Evolutionary conservation across 1,140 invertebrate genomes (phyloP).

Genomic region (Drosophila ogumai): DNA sequence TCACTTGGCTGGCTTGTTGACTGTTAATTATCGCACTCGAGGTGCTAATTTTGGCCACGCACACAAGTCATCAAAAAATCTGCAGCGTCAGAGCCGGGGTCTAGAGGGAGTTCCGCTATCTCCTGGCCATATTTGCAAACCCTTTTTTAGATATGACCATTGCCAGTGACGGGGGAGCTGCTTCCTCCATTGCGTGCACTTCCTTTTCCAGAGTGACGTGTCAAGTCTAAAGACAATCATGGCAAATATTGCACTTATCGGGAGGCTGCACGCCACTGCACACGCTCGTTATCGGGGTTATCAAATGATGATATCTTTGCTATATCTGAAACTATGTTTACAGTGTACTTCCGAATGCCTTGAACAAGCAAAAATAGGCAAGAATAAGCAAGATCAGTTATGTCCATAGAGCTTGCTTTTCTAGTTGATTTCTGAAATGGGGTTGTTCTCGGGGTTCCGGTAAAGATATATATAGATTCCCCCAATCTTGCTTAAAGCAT

Average conservation of each 20-base stretch:
- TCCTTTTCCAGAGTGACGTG: not conserved
- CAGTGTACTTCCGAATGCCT: not conserved
- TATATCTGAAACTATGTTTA: no score
- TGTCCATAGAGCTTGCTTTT: not conserved
- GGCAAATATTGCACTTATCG: not conserved
- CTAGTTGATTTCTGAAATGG: no score
- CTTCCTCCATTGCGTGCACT: not conserved
- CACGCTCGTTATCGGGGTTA: not conserved
- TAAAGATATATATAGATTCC: not conserved
- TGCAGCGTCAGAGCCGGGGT: constrained; percentile 17
- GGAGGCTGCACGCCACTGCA: not conserved
- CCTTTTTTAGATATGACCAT: constrained; percentile 40
- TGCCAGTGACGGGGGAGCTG: not conserved
- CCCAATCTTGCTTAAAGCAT: not conserved
- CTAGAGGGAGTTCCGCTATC: constrained; percentile 35
- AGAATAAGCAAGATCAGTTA: not conserved
- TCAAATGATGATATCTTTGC: not conserved
- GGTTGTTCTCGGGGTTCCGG: not conserved
- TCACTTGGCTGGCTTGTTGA: constrained; percentile 8
- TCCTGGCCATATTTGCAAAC: constrained; percentile 10
- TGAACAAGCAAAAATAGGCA: not conserved
- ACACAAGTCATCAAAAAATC: constrained; percentile 7
- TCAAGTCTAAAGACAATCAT: no score
- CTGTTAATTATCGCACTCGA: constrained; percentile 65
- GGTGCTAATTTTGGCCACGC: constrained; percentile 51